phyloP scores from a whole-genome alignment of 2,888 invertebrate species.

The Pinctada fucata region DNA sequence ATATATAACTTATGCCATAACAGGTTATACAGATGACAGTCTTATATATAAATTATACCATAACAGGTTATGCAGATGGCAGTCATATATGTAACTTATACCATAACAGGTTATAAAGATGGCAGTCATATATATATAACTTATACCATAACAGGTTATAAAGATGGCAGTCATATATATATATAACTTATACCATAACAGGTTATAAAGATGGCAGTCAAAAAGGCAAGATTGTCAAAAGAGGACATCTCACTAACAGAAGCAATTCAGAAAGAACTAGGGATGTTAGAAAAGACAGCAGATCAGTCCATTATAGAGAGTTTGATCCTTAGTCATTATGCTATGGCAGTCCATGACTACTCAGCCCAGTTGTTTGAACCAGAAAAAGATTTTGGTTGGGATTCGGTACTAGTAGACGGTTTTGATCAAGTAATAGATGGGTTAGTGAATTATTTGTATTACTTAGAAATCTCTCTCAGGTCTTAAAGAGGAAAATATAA shows the following conservation, averaged over 20 bases:
- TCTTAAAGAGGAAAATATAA: no score
- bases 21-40: no score
- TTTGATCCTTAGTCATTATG: constrained; percentile 37
- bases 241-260: constrained; percentile 53
- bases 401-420: constrained; percentile 63
- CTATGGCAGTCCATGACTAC: constrained; percentile 41
- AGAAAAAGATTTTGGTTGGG: constrained; percentile 62
- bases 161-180: no score
- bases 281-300: constrained; percentile 14
- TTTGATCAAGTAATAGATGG: constrained; percentile 52
- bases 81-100: no score
- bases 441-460: constrained; percentile 3
- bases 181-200: no score
- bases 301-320: constrained; percentile 28
- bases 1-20: no score
- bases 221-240: constrained; percentile 40
- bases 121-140: no score
- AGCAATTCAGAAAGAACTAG: constrained; percentile 47
- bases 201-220: neutral
- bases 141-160: no score
- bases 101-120: no score
- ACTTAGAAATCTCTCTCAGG: no score
- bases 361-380: constrained; percentile 56
- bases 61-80: no score
- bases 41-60: no score